Evolutionary conservation across 2,113 vertebrate species (phyloP).

Genomic region (Corvus moneduloides): DNA sequence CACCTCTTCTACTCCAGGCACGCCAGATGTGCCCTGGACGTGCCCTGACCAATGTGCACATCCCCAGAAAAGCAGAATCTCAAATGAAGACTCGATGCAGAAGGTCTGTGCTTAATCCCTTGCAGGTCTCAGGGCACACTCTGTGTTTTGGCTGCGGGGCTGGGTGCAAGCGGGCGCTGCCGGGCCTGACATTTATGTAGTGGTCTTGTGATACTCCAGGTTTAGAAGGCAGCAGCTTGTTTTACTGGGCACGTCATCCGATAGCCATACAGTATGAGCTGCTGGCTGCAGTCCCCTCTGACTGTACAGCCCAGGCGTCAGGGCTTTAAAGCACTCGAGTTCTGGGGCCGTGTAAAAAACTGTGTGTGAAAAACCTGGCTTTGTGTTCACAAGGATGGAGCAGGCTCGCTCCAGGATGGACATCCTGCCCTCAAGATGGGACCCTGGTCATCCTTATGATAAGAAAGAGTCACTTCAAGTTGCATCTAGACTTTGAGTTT

Average conservation of each 20-base stretch:
- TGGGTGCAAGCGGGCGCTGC: neutral
- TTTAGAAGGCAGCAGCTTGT: constrained; percentile 18
- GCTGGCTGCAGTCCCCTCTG: neutral
- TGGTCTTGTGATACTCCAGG: neutral
- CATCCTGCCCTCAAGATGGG: neutral
- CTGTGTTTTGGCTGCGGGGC: neutral
- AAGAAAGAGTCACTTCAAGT: neutral
- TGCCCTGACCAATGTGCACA: rapidly evolving
- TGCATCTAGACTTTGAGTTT: neutral
- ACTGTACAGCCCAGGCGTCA: neutral
- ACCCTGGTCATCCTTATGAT: rapidly evolving
- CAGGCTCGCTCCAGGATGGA: neutral
- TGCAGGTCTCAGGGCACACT: rapidly evolving
- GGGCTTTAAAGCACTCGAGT: rapidly evolving
- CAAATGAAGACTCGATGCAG: rapidly evolving
- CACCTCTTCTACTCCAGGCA: rapidly evolving
- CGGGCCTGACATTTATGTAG: neutral
- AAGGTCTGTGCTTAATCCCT: neutral
- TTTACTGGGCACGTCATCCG: neutral
- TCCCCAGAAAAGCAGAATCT: neutral
- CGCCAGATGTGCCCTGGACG: neutral
- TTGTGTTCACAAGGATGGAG: neutral
- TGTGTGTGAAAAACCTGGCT: neutral
- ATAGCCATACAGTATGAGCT: neutral
- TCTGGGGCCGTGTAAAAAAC: rapidly evolving